phyloP scores from a whole-genome alignment of 1,140 invertebrate species.

The Globodera ellingtonae region DNA sequence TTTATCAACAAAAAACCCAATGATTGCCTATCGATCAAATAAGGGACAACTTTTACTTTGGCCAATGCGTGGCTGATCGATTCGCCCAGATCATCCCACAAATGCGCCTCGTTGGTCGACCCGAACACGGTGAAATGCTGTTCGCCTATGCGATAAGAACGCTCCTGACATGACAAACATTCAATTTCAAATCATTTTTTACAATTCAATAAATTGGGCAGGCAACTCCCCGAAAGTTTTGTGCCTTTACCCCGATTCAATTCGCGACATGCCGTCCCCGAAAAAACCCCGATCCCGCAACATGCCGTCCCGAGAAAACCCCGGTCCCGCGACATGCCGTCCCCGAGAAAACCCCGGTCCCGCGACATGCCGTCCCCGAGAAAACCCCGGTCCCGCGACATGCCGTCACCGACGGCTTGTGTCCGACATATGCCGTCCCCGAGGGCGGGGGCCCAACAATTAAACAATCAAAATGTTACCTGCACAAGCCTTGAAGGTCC shows the following conservation, averaged over 20 bases:
- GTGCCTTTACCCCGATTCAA: conserved; percentile 4
- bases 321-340: neutral
- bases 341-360: too few species aligned
- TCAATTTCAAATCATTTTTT: conserved; percentile 2
- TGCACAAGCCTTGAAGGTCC: neutral
- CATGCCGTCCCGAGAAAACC: too few species aligned
- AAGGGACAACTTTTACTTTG: conserved; percentile 15
- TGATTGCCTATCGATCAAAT: too few species aligned
- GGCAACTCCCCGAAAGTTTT: too few species aligned
- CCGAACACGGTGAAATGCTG: conserved; percentile 46
- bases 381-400: neutral
- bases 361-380: neutral
- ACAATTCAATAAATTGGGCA: too few species aligned
- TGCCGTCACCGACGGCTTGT: neutral
- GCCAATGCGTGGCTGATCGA: conserved; percentile 46
- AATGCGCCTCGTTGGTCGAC: conserved; percentile 16
- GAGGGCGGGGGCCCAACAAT: conserved; percentile 8
- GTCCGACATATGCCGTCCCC: conserved; percentile 17
- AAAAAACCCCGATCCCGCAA: neutral
- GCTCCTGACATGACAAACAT: conserved; percentile 38
- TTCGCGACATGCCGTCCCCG: neutral
- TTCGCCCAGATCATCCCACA: conserved; percentile 54
- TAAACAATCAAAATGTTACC: neutral
- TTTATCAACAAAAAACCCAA: neutral
- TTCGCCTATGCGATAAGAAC: conserved; percentile 46